Evolutionary conservation across 2,113 vertebrate species (phyloP), one percentile per base, ranked within the genome.

Genomic region (Lagopus leucura): DNA sequence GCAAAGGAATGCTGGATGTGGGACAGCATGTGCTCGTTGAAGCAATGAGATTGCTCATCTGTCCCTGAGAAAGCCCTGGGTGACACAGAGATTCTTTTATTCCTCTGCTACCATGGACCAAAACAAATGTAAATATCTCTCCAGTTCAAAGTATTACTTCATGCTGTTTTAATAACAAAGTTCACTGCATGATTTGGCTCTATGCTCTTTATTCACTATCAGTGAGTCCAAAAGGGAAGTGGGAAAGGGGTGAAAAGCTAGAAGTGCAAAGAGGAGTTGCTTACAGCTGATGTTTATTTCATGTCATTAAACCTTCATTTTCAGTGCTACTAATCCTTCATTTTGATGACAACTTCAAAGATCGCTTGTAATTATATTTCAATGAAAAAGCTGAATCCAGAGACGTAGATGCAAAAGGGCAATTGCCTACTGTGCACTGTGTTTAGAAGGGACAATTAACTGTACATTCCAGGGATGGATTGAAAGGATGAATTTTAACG

Each of bases 341-440:
- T 90, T 93, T 94, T 86, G 70, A 36, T 48, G 61, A 58, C 40
- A 78, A 16, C 77, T 72, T 90, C 1, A 4, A 82, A 75, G 64
- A 89, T 47, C 27, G 45, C 38, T 60, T 66, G 54, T 70, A 74
- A 89, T 63, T 88, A 25, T 48, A 75, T 36, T 40, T 47, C 65
- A 88, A 92, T 72, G 90, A 78, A 86, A 91, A 93, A 60, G 27
- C 61, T 79, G 90, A 93, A 93, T 69, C 48, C 65, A 82, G 91
- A 75, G 57, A 75, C 82, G 80, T 47, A 45, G 52, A 66, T 75
- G 69, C 61, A 72, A 74, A 90, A 86, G 63, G 66, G 63, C 52
- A 86, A 89, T 89, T 67, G 4, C 76, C 79, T 76, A 20, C 88
- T 52, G 47, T 83, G 82, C 88, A 43, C 47, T 88, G 70, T 92